phyloP scores from a whole-genome alignment of 2,113 vertebrate species.

The Heterochromis multidens region DNA sequence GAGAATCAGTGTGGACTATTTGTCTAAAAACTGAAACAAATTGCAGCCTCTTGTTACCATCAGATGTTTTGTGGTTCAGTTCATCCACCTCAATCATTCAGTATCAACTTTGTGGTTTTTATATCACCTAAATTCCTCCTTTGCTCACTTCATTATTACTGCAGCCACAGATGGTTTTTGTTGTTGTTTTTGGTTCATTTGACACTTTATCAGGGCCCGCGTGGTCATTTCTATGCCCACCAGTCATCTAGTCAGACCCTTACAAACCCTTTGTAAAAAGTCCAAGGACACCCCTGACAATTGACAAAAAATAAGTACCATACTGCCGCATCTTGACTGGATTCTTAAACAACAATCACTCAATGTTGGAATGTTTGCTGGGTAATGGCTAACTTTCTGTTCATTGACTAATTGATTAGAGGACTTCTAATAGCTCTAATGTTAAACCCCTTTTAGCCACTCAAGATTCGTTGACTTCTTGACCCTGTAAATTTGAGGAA shows the following conservation, averaged over 20 bases:
- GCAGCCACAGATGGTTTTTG: background rate
- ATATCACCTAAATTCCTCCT: background rate
- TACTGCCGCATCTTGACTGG: background rate
- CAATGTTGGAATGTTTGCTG: background rate
- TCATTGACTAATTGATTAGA: background rate
- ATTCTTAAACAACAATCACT: background rate
- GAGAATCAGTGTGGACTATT: background rate
- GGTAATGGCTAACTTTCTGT: background rate
- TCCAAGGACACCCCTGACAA: background rate
- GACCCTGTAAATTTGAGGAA: background rate
- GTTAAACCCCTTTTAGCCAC: background rate
- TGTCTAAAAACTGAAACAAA: background rate
- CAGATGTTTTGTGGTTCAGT: background rate
- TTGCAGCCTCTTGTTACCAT: background rate
- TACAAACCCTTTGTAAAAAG: background rate
- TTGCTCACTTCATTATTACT: background rate
- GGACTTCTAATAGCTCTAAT: background rate
- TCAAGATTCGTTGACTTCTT: background rate
- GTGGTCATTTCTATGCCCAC: background rate
- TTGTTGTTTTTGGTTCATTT: background rate
- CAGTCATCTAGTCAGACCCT: background rate
- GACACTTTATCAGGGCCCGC: background rate
- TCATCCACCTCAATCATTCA: background rate
- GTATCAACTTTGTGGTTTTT: background rate
- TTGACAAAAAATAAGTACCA: too few relatives aligned